Percentiles rank a stretch among this genome's conserved stretches.
Conservation (phyloP, 1,140 invertebrate genomes). For the Drosophila nannoptera region DNA sequence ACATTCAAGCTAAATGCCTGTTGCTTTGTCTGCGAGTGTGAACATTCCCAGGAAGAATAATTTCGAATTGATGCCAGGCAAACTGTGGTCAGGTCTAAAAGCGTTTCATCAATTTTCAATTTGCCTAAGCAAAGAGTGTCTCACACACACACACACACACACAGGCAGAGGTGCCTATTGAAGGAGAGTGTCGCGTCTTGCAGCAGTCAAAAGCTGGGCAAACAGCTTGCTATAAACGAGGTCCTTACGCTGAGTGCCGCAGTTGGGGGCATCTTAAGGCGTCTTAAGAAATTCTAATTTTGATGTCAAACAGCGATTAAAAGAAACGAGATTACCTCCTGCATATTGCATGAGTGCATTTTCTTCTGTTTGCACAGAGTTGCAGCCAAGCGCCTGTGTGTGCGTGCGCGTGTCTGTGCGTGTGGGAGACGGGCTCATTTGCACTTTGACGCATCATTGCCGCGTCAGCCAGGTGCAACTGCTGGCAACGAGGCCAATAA, state of each 20-base stretch:
- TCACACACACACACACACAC: not conserved
- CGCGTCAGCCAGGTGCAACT: conserved; percentile 55
- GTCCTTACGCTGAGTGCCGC: conserved; percentile 2
- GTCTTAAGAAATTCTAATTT: conserved; percentile 76
- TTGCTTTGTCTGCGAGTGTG: not conserved
- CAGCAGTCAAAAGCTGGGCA: conserved; percentile 31
- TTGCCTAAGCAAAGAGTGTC: conserved; percentile 50
- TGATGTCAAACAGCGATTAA: conserved; percentile 79
- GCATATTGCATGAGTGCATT: conserved; percentile 77
- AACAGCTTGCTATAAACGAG: conserved; percentile 48
- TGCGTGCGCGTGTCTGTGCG: not conserved
- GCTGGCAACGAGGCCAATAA: conserved; percentile 70
- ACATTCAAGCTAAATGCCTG: not conserved
- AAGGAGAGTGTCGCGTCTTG: conserved; percentile 10
- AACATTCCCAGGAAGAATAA: conserved; percentile 13
- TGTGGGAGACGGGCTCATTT: conserved; percentile 46
- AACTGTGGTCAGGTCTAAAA: conserved; percentile 17
- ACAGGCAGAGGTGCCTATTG: conserved; percentile 20
- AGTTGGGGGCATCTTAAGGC: conserved; percentile 23
- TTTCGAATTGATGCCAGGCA: conserved; percentile 29
- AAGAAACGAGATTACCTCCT: conserved; percentile 78
- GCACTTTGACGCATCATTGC: conserved; percentile 67
- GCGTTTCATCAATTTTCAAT: conserved; percentile 54
- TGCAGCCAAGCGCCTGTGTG: conserved; percentile 14
- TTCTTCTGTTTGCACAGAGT: conserved; percentile 54